phyloP scores from a whole-genome alignment of 2,888 invertebrate species.

The Thymelicus lineola region DNA sequence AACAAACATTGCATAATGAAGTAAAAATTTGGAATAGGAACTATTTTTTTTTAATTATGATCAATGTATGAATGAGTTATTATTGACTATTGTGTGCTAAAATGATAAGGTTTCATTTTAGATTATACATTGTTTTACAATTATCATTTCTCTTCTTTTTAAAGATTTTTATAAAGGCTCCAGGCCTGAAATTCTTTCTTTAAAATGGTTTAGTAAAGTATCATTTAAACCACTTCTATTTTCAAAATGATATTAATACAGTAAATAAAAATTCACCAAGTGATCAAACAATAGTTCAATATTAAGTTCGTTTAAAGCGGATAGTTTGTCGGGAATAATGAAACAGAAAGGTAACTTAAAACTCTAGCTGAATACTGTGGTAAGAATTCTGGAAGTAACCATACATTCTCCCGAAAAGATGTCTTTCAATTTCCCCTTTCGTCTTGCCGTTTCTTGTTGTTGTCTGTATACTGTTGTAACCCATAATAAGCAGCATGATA shows the following conservation, averaged over 20 bases:
- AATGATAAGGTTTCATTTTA: conserved; percentile 11
- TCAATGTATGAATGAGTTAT: neutral
- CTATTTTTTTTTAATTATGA: neutral
- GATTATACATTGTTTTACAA: neutral
- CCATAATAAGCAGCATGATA: conserved; percentile 88
- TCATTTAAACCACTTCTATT: conserved; percentile 5
- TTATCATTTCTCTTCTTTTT: neutral
- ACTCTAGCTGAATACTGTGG: conserved; percentile 79
- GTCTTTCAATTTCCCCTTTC: conserved; percentile 94
- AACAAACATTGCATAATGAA: conserved; percentile 16
- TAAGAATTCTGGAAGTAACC: conserved; percentile 84
- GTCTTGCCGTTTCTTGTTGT: conserved; percentile 91
- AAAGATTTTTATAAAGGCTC: neutral
- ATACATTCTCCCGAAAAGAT: conserved; percentile 94
- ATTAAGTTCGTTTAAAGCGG: conserved; percentile 27
- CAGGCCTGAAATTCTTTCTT: neutral
- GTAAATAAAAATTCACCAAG: conserved; percentile 18
- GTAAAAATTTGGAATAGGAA: conserved; percentile 10
- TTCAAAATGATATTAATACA: neutral
- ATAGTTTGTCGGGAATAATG: conserved; percentile 28
- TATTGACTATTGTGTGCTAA: conserved; percentile 8
- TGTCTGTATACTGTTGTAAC: conserved; percentile 90
- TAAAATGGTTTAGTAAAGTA: neutral
- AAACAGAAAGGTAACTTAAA: conserved; percentile 46
- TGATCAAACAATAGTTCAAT: conserved; percentile 13